phyloP scores from a whole-genome alignment of 2,113 vertebrate genomes.

The Nematolebias whitei region DNA sequence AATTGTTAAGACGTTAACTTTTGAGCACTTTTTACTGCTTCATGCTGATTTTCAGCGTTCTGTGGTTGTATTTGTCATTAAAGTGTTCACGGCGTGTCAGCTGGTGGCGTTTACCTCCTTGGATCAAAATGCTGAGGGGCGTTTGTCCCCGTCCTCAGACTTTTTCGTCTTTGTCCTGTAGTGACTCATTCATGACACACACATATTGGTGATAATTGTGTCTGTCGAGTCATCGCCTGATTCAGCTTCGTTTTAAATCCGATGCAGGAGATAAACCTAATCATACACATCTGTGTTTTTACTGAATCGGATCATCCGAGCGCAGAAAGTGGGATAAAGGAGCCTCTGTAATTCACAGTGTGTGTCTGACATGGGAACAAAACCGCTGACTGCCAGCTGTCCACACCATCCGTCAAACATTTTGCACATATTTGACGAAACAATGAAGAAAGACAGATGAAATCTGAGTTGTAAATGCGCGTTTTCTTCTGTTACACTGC shows the following conservation, averaged over 20 bases:
- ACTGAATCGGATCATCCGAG: conserved; percentile 24
- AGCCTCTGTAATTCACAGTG: conserved; percentile 19
- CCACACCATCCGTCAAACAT: background rate
- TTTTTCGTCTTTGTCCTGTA: conserved; percentile 5
- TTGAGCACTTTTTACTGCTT: background rate
- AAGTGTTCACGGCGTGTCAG: conserved; percentile 46
- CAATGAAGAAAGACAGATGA: background rate
- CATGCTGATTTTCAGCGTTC: background rate
- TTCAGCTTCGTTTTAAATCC: conserved; percentile 6
- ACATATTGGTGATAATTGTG: conserved; percentile 9
- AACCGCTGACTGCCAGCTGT: background rate
- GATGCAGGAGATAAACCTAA: conserved; percentile 33
- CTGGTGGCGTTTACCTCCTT: background rate
- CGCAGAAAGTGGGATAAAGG: conserved; percentile 18
- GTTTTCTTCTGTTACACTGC: background rate
- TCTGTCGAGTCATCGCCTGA: background rate
- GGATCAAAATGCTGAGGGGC: too few relatives aligned
- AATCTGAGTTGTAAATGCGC: background rate
- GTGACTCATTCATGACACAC: conserved; percentile 48
- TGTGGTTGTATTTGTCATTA: conserved; percentile 29
- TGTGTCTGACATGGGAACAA: conserved; percentile 17
- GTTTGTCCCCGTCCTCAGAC: conserved; percentile 11
- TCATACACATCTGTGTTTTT: conserved; percentile 26
- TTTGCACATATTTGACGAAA: background rate
- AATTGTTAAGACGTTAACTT: background rate